Evolutionary conservation across 1,140 invertebrate genomes (phyloP), one percentile per base, ranked within the genome.

Genomic region (Probaryconus sp.): DNA sequence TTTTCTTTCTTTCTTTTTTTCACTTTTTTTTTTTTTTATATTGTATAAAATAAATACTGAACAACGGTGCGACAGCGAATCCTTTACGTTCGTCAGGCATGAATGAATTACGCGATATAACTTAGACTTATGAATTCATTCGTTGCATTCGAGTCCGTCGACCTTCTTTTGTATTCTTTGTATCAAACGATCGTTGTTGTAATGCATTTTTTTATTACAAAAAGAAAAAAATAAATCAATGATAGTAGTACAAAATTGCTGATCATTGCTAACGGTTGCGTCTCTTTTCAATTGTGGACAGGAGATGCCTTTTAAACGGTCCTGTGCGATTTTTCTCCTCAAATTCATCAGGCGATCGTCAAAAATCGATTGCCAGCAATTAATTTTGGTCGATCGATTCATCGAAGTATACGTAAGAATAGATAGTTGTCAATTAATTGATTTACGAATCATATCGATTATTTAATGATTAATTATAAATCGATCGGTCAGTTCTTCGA

Each of bases 181-280:
- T 38, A 45, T 55, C 30, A 1, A 9, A 35, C n/a, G n/a, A 45
- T 37, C 26, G 6, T 51, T 18, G 9, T 33, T 40, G 26, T 51
- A 35, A 48, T 45, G 6, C 2, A 31, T 33, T 40, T n/a, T n/a
- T n/a, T n/a, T 17, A 16, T 65, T 30, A 35, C 20, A 33, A 48
- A 7, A 21, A 11, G 14, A 51, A 14, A 10, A 37, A 7, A 5
- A 14, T 50, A 2, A 33, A 21, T 61, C 28, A 63, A 63, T 26
- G 28, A 60, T 53, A 43, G 45, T n/a, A 56, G 51, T 71, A 71
- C 68, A 64, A 71, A 64, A 56, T 70, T 63, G n/a, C n/a, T n/a
- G n/a, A 55, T 56, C 26, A 71, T 40, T 55, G 50, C 24, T 17
- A 43, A 16, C 31, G 48, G 30, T 69, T 42, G 45, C 45, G 4